Conservation (phyloP, 2,113 vertebrate genomes). For the Struthidea cinerea region DNA sequence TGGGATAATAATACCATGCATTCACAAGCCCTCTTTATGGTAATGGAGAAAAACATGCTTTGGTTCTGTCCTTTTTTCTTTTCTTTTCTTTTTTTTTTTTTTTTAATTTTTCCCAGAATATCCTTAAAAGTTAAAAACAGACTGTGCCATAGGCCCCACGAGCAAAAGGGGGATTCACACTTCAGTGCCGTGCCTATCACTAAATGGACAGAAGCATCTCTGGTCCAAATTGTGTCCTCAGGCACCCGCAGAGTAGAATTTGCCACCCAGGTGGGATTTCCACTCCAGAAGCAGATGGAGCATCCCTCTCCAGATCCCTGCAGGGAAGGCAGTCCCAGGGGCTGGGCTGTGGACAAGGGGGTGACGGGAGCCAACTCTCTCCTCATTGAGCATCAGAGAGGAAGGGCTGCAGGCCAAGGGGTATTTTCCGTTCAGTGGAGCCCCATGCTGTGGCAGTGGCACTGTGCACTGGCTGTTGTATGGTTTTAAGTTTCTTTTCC, state of each 20-base stretch:
- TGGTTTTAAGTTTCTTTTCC: neutral
- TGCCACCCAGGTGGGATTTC: neutral
- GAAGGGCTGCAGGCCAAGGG: neutral
- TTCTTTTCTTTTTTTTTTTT: neutral
- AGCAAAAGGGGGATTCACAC: neutral
- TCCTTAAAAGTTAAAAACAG: slow-evolving; percentile 18
- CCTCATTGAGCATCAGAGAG: neutral
- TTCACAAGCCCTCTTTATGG: slow-evolving; percentile 66
- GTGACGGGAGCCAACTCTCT: neutral
- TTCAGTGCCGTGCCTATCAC: neutral
- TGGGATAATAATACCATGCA: slow-evolving; percentile 63
- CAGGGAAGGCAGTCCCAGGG: neutral
- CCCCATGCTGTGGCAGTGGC: neutral
- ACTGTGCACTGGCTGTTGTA: fast-evolving
- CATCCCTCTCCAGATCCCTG: neutral
- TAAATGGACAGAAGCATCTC: neutral
- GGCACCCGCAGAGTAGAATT: fast-evolving
- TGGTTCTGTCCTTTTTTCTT: neutral
- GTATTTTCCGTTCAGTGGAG: neutral
- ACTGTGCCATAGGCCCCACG: neutral
- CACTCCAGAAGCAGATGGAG: neutral
- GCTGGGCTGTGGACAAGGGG: neutral
- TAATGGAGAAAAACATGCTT: slow-evolving; percentile 69
- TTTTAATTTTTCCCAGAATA: neutral
- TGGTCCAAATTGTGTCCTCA: neutral